Evolutionary conservation across 1,140 invertebrate genomes (phyloP), one percentile per base, ranked within the genome.

Genomic region (Glossosoma conforme): DNA sequence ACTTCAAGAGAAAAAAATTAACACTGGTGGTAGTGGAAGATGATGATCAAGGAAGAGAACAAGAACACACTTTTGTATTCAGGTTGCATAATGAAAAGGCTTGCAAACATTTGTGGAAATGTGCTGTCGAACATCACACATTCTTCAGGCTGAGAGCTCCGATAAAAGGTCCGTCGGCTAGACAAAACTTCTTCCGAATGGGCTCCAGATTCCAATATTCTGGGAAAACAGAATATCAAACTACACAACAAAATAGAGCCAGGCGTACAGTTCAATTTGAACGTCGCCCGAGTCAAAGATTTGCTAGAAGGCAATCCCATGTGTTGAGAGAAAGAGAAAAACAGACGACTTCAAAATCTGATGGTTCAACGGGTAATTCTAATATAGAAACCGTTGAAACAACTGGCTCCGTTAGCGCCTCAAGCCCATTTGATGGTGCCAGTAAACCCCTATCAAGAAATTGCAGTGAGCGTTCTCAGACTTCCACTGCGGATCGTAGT

Each of bases 91-190:
- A 96, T 67, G 93, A 98, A 68, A 97, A 98, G 67, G 95, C 96
- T 0, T 96, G 93, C 67, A 99, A 99, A 71, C 96, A 99, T 73
- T 74, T 99, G 51, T 99, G 97, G 97, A 99, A 99, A 72, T 98
- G 96, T 78, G 96, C 96, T 15, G 91, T 98, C 1, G 97, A 99
- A 68, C 93, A 98, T 76, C 96, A 99, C 71, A 91, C 94, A 0
- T 99, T 99, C 78, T 99, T 98, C 79, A 82, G 96, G 58, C 74
- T 98, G 11, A 82, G 89, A 54, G 91, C 89, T 19, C 89, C 93
- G 0, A 86, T 91, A 0, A 94, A 95, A 69, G 89, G 89, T 2
- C 88, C 87, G 0, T 90, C 84, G 15, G 86, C 87, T 0, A 77
- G 91, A 20, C 93, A 97, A 65, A 97, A 96, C 70, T 97, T 98